These are phyloP conservation scores for Procambarus virginalis DNA, from an alignment of 1,140 invertebrate species.

Conservation along the genomic window DNA sequence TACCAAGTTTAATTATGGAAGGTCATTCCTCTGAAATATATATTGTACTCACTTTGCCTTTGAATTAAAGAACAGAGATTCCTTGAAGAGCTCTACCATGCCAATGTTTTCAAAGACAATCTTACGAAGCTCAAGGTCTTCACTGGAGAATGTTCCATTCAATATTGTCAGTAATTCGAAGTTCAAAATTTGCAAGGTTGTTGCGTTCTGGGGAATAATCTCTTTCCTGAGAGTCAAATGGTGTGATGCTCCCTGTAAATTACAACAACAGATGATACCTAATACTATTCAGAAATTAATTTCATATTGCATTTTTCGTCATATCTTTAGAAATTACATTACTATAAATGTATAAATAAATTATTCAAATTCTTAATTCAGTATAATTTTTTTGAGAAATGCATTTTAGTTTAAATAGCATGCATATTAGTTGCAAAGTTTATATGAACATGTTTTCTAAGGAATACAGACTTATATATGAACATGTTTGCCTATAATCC, in stretches of 20 bases:
- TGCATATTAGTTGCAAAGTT: no score
- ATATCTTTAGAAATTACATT: no score
- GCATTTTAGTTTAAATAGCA: no score
- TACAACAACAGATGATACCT: not conserved
- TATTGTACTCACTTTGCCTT: conserved; percentile 26
- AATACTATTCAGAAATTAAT: no score
- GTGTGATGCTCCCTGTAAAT: conserved; percentile 14
- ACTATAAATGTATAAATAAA: no score
- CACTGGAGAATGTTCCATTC: conserved; percentile 11
- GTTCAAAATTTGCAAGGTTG: not conserved
- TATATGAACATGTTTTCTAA: no score
- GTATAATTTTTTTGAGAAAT: no score
- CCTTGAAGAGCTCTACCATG: not conserved
- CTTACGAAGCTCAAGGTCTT: conserved; percentile 9
- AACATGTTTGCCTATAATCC: no score
- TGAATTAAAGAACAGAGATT: conserved; percentile 18
- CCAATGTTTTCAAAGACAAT: conserved; percentile 37
- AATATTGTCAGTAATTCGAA: conserved; percentile 21
- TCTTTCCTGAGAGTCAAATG: conserved; percentile 1
- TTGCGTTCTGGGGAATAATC: conserved; percentile 6
- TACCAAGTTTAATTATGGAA: not conserved
- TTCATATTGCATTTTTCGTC: no score
- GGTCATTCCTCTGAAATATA: no score
- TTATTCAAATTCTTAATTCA: no score
- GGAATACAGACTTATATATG: no score